Percentiles rank a stretch among this genome's conserved stretches.
phyloP scores from a whole-genome alignment of 2,113 vertebrate genomes.

The Brienomyrus brachyistius region DNA sequence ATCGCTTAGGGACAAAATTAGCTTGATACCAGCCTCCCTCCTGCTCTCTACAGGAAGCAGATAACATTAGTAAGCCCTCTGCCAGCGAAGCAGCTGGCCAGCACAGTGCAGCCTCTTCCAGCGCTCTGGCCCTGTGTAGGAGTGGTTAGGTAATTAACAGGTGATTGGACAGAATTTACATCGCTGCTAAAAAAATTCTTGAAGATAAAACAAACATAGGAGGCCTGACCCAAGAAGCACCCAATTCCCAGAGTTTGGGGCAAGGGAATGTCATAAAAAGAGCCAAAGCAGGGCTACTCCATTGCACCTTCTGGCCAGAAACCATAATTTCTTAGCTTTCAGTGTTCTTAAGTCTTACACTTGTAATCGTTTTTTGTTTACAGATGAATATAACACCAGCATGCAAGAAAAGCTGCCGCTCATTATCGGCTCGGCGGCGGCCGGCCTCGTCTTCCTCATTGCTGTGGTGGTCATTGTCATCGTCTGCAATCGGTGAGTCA shows the following conservation, averaged over 20 bases:
- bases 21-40: constrained; percentile 29
- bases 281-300: neutral
- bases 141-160: neutral
- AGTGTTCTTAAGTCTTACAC: neutral
- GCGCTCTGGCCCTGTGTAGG: neutral
- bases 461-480: constrained; percentile 88
- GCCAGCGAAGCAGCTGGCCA: neutral
- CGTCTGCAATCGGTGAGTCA: constrained; percentile 86
- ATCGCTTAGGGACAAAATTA: constrained; percentile 45
- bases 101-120: neutral
- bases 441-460: constrained; percentile 88
- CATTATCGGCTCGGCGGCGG: constrained; percentile 88
- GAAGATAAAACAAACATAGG: neutral
- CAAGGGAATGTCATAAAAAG: neutral
- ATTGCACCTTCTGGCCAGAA: neutral
- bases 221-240: neutral
- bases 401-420: constrained; percentile 96
- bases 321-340: neutral
- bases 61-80: neutral
- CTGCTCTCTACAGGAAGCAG: neutral
- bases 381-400: constrained; percentile 93
- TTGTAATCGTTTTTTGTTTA: neutral
- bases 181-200: neutral
- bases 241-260: neutral
- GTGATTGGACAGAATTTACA: neutral